Evolutionary conservation across 2,888 invertebrate species (phyloP).

Genomic region (Callyntrura guangdongensis): DNA sequence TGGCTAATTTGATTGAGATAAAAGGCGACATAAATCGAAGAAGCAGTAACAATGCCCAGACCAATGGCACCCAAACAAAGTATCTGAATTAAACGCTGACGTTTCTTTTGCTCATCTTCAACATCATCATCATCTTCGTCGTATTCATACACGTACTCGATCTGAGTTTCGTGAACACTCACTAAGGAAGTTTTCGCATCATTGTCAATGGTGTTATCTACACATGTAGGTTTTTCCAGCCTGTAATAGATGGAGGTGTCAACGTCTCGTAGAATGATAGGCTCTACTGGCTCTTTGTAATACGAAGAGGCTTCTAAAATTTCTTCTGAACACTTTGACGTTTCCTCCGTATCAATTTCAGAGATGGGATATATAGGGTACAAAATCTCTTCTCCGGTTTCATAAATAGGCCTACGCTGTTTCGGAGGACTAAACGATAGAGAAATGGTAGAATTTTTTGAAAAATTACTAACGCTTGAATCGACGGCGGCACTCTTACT

Average conservation of each 20-base stretch:
- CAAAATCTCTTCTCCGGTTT: constrained; percentile 42
- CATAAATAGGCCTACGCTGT: constrained; percentile 56
- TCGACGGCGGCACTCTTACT: neutral
- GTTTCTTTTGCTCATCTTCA: constrained; percentile 67
- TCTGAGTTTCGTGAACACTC: constrained; percentile 55
- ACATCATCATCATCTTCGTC: constrained; percentile 68
- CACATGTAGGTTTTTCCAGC: neutral
- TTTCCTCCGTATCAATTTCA: constrained; percentile 43
- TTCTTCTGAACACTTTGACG: constrained; percentile 43
- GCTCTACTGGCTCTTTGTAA: constrained; percentile 60
- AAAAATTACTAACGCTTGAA: neutral
- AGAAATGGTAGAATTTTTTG: constrained; percentile 5
- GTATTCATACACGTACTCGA: constrained; percentile 60
- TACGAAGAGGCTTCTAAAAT: constrained; percentile 53
- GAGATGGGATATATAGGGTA: constrained; percentile 48
- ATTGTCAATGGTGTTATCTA: neutral
- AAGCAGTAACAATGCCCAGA: constrained; percentile 64
- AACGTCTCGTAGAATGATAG: constrained; percentile 10
- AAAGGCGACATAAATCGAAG: constrained; percentile 69
- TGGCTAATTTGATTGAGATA: constrained; percentile 63
- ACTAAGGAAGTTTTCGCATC: constrained; percentile 36
- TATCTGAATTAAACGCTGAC: constrained; percentile 68
- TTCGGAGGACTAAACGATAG: constrained; percentile 6
- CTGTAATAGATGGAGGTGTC: constrained; percentile 24
- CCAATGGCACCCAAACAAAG: constrained; percentile 71